These are phyloP conservation scores for Sebastes hubbsi DNA, from an alignment of 2,797 vertebrate species.

Conservation along the genomic window DNA sequence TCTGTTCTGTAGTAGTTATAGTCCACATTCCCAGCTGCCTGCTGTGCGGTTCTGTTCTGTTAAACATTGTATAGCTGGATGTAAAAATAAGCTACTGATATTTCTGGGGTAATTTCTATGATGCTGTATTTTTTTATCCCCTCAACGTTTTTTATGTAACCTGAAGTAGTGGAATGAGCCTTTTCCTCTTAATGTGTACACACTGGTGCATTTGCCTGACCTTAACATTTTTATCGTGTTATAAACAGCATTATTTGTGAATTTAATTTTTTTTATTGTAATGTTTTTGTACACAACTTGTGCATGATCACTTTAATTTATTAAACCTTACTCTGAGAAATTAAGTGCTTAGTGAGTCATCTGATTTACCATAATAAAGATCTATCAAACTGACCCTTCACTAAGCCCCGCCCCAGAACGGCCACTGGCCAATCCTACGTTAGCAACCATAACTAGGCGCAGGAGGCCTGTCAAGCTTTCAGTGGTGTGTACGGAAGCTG, in stretches of 20 bases:
- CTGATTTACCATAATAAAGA: constrained; percentile 35
- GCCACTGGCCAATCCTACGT: too few relatives aligned
- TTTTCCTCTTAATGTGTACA: constrained; percentile 78
- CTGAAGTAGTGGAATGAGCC: constrained; percentile 65
- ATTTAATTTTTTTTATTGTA: constrained; percentile 86
- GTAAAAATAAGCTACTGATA: constrained; percentile 77
- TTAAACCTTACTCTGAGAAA: constrained; percentile 93
- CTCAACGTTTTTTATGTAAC: constrained; percentile 80
- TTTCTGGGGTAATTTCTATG: constrained; percentile 71
- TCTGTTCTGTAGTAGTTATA: constrained; percentile 70
- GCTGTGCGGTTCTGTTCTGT: constrained; percentile 65
- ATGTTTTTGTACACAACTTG: constrained; percentile 86
- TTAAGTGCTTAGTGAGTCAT: constrained; percentile 36
- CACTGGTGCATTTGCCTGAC: constrained; percentile 81
- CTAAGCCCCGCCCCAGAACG: too few relatives aligned
- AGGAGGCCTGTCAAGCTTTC: neutral
- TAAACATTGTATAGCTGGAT: constrained; percentile 82
- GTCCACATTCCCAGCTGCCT: constrained; percentile 77
- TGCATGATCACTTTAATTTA: constrained; percentile 98
- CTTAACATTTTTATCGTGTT: constrained; percentile 84
- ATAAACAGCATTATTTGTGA: constrained; percentile 82
- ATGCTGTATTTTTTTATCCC: constrained; percentile 74
- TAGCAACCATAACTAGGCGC: neutral
- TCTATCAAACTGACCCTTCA: neutral
- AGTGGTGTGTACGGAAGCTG: neutral